Conservation (phyloP, 1,140 invertebrate genomes). For the Magallana angulata region DNA sequence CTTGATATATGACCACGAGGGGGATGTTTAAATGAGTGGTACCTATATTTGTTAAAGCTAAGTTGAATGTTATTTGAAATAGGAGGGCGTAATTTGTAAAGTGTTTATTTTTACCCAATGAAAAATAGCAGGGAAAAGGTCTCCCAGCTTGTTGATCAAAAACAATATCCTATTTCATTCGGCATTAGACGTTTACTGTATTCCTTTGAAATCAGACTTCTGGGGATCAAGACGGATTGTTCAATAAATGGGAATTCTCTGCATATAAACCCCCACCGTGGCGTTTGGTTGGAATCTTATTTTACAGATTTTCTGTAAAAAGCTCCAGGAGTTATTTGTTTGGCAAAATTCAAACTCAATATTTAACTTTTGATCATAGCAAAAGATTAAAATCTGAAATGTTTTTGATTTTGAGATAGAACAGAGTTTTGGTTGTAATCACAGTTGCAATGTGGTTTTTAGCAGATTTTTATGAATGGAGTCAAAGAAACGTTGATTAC, state of each 20-base stretch:
- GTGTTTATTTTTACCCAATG: not conserved
- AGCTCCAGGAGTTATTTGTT: slow-evolving; percentile 30
- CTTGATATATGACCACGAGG: no score
- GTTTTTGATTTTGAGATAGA: slow-evolving; percentile 15
- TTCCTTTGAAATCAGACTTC: slow-evolving; percentile 14
- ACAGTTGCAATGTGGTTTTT: not conserved
- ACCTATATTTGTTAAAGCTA: not conserved
- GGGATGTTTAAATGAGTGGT: not conserved
- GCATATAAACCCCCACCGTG: slow-evolving; percentile 11
- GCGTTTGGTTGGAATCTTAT: not conserved
- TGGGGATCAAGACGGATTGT: slow-evolving; percentile 4
- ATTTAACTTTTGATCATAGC: slow-evolving; percentile 35
- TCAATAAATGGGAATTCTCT: slow-evolving; percentile 9
- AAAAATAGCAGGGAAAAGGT: slow-evolving; percentile 7
- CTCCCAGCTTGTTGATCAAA: not conserved
- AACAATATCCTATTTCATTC: slow-evolving; percentile 29
- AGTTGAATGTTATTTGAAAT: slow-evolving; percentile 6
- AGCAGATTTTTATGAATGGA: not conserved
- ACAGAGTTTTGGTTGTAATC: slow-evolving; percentile 5
- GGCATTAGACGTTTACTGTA: not conserved
- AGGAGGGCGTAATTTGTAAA: not conserved
- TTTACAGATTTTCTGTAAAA: slow-evolving; percentile 26
- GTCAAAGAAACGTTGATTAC: not conserved
- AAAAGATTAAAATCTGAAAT: not conserved
- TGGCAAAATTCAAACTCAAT: slow-evolving; percentile 18